A percentile compares a stretch with the other conserved stretches of the same genome.
These are phyloP conservation scores for Trichechus manatus DNA, from an alignment of 2,113 vertebrate genomes.

Conservation along the genomic window DNA sequence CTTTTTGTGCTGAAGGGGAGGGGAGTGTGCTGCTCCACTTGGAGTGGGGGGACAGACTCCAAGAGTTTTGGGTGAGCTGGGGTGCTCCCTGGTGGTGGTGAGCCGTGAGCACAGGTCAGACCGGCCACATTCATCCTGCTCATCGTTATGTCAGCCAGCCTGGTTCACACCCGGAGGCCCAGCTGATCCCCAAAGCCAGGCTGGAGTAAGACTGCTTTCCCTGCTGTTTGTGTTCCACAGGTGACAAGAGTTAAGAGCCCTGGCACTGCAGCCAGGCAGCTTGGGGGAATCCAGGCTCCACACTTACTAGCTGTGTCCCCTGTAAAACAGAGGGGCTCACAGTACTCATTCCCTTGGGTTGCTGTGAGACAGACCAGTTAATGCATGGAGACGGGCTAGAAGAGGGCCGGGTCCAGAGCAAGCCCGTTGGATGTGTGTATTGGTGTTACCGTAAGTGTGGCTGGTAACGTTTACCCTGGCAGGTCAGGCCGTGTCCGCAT, in stretches of 20 bases:
- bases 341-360: too few relatives aligned
- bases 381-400: neutral
- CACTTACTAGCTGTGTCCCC: neutral
- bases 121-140: neutral
- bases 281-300: neutral
- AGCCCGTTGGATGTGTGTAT: rapidly evolving
- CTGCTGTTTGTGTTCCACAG: neutral
- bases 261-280: neutral
- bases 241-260: neutral
- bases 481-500: rapidly evolving
- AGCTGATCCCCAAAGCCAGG: neutral
- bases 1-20: neutral
- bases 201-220: neutral
- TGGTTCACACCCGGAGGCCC: too few relatives aligned
- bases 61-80: neutral
- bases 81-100: too few relatives aligned
- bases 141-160: too few relatives aligned
- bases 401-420: neutral
- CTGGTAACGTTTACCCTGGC: rapidly evolving
- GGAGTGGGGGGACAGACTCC: too few relatives aligned
- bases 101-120: neutral
- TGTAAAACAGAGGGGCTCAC: neutral
- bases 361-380: neutral
- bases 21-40: rapidly evolving
- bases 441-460: rapidly evolving